Conservation (phyloP, 2,113 vertebrate species). For the Passer domesticus region DNA sequence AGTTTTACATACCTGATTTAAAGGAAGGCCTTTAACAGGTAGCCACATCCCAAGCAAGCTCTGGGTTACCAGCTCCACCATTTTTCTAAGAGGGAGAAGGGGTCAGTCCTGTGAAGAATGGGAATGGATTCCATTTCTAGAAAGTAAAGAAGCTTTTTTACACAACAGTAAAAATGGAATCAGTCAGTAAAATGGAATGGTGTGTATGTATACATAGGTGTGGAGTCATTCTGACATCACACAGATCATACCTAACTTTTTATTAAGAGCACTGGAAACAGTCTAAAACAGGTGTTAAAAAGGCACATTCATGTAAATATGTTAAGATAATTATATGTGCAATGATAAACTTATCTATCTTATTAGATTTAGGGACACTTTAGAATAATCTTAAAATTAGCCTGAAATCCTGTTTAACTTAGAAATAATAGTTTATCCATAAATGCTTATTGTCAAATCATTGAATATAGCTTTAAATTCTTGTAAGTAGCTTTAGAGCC, state of each 20-base stretch:
- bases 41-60: accelerated
- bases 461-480: neutral
- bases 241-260: neutral
- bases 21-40: neutral
- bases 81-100: neutral
- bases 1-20: neutral
- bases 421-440: neutral
- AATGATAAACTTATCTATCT: neutral
- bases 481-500: neutral
- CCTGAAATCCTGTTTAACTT: neutral
- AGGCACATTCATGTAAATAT: neutral
- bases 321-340: neutral
- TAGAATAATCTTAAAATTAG: neutral
- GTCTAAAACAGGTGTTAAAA: neutral
- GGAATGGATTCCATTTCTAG: neutral
- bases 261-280: neutral
- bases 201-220: too few species aligned
- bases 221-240: neutral
- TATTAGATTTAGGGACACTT: neutral
- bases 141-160: neutral
- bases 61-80: neutral
- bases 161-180: neutral
- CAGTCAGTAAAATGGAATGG: neutral
- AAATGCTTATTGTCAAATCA: neutral
- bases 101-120: neutral